Base-by-base conservation (phyloP, 2,113 vertebrate genomes). In the Phrynosoma blainvillii region DNA sequence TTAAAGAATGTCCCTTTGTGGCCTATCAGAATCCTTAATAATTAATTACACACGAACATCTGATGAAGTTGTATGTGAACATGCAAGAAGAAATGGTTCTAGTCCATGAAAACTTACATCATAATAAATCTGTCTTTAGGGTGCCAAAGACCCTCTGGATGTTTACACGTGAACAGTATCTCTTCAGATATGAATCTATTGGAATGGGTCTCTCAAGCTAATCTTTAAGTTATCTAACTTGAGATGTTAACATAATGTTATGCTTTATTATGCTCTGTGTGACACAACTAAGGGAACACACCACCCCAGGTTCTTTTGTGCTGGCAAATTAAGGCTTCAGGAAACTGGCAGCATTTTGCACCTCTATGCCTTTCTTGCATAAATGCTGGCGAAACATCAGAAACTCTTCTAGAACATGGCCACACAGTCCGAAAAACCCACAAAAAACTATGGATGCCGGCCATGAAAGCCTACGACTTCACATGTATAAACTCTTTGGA, bases 131-230 rank as follows among this genome's bases (percentile, higher is more conserved):
- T 42, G 40, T 82, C 36, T 85, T 76, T 85, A 76, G 56, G 62
- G 36, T 62, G n/a, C 14, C 56, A 30, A 47, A 21, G 36, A 77
- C 56, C 25, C 23, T 85, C 74, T 65, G 20, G 36, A 66, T 47
- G 74, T 85, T 85, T 85, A 85, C 25, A 54, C 40, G 20, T 59
- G 66, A 70, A 79, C 23, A 81, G n/a, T 70, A 80, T 68, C 73
- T 80, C 47, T 79, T 59, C 12, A 40, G 66, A 11, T 66, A 32
- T 68, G 59, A 78, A 76, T 47, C 36, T 66, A 85, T 59, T 85
- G 74, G 77, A 85, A 66, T n/a, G 20, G 25, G 9, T 8, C 27
- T 11, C 14, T 47, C 59, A 62, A 76, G 56, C 42, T 65, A 85
- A 85, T 54, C 54, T 65, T 14, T n/a, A 78, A 85, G 12, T 79